Conservation (phyloP, 2,113 vertebrate species). For the Puntigrus tetrazona region DNA sequence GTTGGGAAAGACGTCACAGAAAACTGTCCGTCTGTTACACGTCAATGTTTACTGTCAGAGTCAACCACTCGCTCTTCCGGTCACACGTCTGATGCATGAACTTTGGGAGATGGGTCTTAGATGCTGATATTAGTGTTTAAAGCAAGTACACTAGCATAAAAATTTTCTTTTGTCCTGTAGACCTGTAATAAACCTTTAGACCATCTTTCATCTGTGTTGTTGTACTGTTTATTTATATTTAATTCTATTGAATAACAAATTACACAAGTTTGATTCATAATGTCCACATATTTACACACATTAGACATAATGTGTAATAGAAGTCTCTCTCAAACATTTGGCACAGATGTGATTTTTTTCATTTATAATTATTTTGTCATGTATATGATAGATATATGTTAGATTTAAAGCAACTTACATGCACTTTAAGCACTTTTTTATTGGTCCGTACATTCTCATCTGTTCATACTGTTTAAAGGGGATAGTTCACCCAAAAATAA, state of each 20-base stretch:
- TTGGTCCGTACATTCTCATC: background rate
- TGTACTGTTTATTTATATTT: background rate
- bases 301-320: no score
- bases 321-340: no score
- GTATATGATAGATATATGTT: background rate
- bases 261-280: no score
- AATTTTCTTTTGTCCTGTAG: background rate
- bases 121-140: background rate
- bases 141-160: background rate
- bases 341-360: no score
- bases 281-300: no score
- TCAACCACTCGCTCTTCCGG: constrained; percentile 5
- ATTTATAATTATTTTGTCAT: background rate
- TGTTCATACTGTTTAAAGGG: background rate
- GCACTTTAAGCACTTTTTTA: background rate
- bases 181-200: constrained; percentile 11
- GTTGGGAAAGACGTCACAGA: constrained; percentile 21
- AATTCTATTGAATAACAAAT: no score
- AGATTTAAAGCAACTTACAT: background rate
- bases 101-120: background rate
- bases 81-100: constrained; percentile 16
- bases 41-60: constrained; percentile 34
- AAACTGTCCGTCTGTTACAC: background rate
- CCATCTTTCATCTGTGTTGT: background rate
- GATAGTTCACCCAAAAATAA: no score